These are phyloP conservation scores for Nemurella pictetii DNA, from an alignment of 2,888 invertebrate species.

Conservation along the genomic window DNA sequence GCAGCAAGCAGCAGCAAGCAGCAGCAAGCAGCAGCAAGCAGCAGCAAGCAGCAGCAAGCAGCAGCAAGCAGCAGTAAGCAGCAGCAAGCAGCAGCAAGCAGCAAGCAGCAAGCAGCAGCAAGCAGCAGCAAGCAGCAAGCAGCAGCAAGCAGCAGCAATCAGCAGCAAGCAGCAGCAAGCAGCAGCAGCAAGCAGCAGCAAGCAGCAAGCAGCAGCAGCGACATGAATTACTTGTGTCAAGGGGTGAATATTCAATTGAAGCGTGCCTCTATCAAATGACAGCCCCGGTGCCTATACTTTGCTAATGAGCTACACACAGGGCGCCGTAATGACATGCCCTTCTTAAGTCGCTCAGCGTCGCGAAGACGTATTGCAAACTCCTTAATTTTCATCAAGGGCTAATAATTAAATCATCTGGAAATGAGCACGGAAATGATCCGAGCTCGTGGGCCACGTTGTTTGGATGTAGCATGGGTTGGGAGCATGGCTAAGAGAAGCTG, in stretches of 20 bases:
- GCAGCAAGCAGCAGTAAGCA: too few relatives aligned
- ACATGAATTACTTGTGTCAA: too few relatives aligned
- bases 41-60: too few relatives aligned
- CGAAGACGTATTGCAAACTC: not conserved
- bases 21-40: too few relatives aligned
- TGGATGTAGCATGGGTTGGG: not conserved
- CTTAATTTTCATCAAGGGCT: not conserved
- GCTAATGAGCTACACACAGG: not conserved
- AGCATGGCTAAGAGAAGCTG: not conserved
- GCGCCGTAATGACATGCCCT: not conserved
- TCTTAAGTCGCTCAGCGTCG: not conserved
- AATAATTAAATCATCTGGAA: not conserved
- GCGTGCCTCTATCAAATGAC: not conserved
- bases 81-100: too few relatives aligned
- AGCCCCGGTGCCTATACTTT: not conserved
- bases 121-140: too few relatives aligned
- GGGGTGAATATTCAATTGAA: not conserved
- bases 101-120: too few relatives aligned
- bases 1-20: too few relatives aligned
- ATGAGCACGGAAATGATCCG: not conserved
- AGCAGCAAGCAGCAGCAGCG: too few relatives aligned
- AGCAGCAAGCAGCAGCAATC: too few relatives aligned
- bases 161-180: too few relatives aligned
- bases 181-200: too few relatives aligned
- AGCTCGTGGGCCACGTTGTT: not conserved